These are phyloP conservation scores for Cyrtonyx montezumae DNA, from an alignment of 2,113 vertebrate species.

Conservation along the genomic window DNA sequence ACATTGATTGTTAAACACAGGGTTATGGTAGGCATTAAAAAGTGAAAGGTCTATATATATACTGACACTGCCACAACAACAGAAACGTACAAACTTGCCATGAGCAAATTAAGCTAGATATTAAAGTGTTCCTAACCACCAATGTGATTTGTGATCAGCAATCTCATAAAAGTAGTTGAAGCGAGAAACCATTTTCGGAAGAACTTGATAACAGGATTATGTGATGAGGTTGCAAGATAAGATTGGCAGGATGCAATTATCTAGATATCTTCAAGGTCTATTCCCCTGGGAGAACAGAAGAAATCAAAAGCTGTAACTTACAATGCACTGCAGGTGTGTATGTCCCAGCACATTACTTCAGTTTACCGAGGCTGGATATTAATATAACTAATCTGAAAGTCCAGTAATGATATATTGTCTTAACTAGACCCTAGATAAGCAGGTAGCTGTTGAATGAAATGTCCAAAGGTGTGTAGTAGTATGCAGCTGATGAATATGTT, in stretches of 20 bases:
- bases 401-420: background rate
- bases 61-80: background rate
- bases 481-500: background rate
- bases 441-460: background rate
- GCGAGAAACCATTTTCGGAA: conserved; percentile 49
- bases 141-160: conserved; percentile 17
- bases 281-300: background rate
- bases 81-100: conserved; percentile 40
- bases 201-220: conserved; percentile 61
- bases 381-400: background rate
- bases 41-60: conserved; percentile 28
- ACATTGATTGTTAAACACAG: conserved; percentile 8
- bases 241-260: conserved; percentile 40
- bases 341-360: background rate
- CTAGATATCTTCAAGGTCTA: conserved; percentile 18
- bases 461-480: background rate
- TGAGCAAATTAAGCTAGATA: conserved; percentile 30
- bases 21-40: conserved; percentile 28
- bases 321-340: background rate
- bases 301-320: conserved; percentile 20
- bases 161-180: conserved; percentile 60
- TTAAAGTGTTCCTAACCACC: background rate
- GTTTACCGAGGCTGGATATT: background rate
- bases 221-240: conserved; percentile 61
- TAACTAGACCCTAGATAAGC: background rate